phyloP scores from a whole-genome alignment of 2,113 vertebrate species.

The Mormoops blainvillei region DNA sequence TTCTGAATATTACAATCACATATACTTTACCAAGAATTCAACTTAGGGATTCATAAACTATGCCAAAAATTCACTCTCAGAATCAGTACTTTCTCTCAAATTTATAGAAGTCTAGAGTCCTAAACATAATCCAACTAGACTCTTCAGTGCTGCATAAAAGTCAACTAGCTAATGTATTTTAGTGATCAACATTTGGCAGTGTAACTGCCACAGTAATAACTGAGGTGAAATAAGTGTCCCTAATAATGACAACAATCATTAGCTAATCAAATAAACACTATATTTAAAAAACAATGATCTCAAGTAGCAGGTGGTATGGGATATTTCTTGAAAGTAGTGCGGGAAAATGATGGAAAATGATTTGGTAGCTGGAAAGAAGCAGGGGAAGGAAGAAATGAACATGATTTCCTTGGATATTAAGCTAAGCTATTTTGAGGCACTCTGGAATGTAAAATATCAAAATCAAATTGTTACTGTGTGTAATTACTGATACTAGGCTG shows the following conservation, averaged over 20 bases:
- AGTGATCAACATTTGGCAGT: neutral
- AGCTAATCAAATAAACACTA: neutral
- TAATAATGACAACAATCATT: neutral
- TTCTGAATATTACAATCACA: slow-evolving; percentile 2
- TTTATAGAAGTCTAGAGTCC: neutral
- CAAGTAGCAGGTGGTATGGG: neutral
- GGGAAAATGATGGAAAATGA: neutral
- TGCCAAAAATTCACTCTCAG: neutral
- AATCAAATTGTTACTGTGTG: neutral
- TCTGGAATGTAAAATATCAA: neutral
- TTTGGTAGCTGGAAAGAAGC: neutral
- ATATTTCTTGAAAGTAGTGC: neutral
- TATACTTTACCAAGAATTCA: neutral
- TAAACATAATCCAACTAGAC: neutral
- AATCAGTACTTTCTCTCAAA: neutral
- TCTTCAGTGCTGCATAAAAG: neutral
- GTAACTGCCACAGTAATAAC: neutral
- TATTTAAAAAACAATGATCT: neutral
- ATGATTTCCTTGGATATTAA: neutral
- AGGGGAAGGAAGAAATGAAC: neutral
- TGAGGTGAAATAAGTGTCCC: neutral
- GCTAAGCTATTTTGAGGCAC: neutral
- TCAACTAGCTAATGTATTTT: neutral
- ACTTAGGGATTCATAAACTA: slow-evolving; percentile 12
- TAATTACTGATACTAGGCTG: slow-evolving; percentile 19